Evolutionary conservation across 2,797 vertebrate genomes (phyloP), one percentile per base, ranked within the genome.

Genomic region (Babyrousa celebensis): DNA sequence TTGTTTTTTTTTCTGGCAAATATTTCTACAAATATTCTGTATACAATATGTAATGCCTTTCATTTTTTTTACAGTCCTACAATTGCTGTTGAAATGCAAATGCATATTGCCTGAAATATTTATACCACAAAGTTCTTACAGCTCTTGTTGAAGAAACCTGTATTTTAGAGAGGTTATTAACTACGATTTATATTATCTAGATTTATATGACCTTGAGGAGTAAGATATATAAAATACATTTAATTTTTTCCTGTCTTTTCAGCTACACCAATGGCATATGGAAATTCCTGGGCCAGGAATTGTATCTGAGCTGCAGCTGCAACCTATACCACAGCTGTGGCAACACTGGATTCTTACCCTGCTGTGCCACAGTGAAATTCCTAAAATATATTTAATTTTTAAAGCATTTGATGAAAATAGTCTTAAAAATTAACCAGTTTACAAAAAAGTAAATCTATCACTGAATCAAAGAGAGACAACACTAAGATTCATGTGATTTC

Each of bases 181-280:
- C 90, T 91, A 88, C 72, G 16, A 94, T 97, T 95, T 77, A 79
- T 72, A 74, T n/a, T 91, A 85, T 3, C 7, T 91, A 18, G 29
- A 29, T 75, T 40, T 94, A 62, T 89, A 54, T 32, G 56, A 88
- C 5, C 82, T 58, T 56, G 25, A 23, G 67, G 2, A 87, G 11
- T n/a, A 40, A 88, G 2, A 88, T 15, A 89, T 40, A 65, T n/a
- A 16, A 77, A 62, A 18, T 1, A 70, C 5, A 29, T 36, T 52
- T 1, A 48, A 48, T 48, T 48, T 48, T 48, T 48, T 48, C 43
- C 43, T 48, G 43, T 48, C 43, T 48, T 48, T 48, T 48, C 9
- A 10, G 43, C 43, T 10, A 48, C 43, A 48, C 43, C 43, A 6
- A 48, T 48, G 43, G 43, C 43, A 48, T 48, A 48, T 48, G 43